A percentile compares a stretch with the other conserved stretches of the same genome.
phyloP scores from a whole-genome alignment of 1,140 invertebrate genomes.

The Zelostemma sp. region DNA sequence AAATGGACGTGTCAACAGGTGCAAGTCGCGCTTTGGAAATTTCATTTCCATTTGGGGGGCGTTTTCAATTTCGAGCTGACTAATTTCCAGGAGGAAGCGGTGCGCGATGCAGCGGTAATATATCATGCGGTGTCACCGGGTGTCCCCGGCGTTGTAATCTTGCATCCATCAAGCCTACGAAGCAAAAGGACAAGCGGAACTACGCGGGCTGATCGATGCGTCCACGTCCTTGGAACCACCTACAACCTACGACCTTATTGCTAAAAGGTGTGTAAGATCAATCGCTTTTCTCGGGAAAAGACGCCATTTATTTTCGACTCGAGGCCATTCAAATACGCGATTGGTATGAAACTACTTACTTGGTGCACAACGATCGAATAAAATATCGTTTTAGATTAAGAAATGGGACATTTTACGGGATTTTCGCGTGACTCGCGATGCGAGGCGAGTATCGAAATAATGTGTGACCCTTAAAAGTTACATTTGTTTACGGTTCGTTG shows the following conservation, averaged over 20 bases:
- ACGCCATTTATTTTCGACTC: conserved; percentile 38
- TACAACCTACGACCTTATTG: conserved; percentile 38
- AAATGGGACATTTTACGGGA: no score
- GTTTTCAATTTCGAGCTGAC: conserved; percentile 38
- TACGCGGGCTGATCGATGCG: conserved; percentile 52
- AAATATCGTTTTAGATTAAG: background rate
- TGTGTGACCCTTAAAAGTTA: no score
- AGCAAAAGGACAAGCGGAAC: conserved; percentile 45
- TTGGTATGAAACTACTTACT: conserved; percentile 23
- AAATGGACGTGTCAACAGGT: no score
- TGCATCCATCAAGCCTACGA: conserved; percentile 50
- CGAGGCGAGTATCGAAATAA: no score
- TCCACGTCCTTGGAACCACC: conserved; percentile 47
- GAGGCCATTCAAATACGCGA: conserved; percentile 41
- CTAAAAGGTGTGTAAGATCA: conserved; percentile 41
- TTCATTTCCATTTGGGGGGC: no score
- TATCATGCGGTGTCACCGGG: conserved; percentile 50
- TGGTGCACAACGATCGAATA: conserved; percentile 10
- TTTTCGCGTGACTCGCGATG: no score
- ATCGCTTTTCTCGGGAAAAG: conserved; percentile 38
- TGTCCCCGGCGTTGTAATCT: conserved; percentile 47
- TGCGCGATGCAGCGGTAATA: conserved; percentile 45
- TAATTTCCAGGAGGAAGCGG: conserved; percentile 23
- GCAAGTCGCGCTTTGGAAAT: no score
- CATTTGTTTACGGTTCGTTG: no score